A percentile compares a stretch with the other conserved stretches of the same genome.
These are phyloP conservation scores for Pocota personata DNA, from an alignment of 2,888 invertebrate species.

Conservation along the genomic window DNA sequence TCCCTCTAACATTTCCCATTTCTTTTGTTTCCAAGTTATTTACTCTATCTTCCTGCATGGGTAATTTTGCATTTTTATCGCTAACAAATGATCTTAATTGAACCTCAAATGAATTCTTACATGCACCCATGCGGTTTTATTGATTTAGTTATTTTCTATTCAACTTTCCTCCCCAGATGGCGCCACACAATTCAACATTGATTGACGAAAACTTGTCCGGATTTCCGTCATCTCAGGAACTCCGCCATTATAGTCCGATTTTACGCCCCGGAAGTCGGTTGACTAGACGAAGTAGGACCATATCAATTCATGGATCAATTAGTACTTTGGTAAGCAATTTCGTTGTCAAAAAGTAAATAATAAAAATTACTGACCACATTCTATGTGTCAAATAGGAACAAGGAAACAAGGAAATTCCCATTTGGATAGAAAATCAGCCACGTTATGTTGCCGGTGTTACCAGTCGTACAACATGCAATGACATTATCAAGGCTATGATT, in stretches of 20 bases:
- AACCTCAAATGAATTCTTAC: constrained; percentile 69
- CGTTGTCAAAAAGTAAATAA: not conserved
- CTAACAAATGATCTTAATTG: constrained; percentile 80
- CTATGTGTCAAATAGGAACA: constrained; percentile 76
- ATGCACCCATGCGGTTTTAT: constrained; percentile 17
- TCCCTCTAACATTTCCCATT: not conserved
- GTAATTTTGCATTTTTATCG: constrained; percentile 80
- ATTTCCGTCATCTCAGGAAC: constrained; percentile 78
- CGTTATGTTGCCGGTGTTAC: constrained; percentile 82
- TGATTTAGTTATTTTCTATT: not conserved
- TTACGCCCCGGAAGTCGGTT: constrained; percentile 75
- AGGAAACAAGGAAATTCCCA: constrained; percentile 81
- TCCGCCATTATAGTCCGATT: constrained; percentile 80
- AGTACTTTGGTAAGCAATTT: constrained; percentile 78
- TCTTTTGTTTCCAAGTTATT: not conserved
- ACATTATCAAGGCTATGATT: constrained; percentile 82
- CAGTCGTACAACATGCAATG: constrained; percentile 81
- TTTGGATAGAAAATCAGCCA: constrained; percentile 80
- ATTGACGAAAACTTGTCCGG: constrained; percentile 79
- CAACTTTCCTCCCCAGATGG: constrained; percentile 75
- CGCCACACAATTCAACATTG: constrained; percentile 81
- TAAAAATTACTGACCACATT: not conserved
- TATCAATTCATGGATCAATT: constrained; percentile 79
- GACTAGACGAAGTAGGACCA: constrained; percentile 77
- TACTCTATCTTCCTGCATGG: constrained; percentile 45